These are phyloP conservation scores for Accipiter superciliosus DNA, from an alignment of 2,797 vertebrate genomes.

Conservation along the genomic window DNA sequence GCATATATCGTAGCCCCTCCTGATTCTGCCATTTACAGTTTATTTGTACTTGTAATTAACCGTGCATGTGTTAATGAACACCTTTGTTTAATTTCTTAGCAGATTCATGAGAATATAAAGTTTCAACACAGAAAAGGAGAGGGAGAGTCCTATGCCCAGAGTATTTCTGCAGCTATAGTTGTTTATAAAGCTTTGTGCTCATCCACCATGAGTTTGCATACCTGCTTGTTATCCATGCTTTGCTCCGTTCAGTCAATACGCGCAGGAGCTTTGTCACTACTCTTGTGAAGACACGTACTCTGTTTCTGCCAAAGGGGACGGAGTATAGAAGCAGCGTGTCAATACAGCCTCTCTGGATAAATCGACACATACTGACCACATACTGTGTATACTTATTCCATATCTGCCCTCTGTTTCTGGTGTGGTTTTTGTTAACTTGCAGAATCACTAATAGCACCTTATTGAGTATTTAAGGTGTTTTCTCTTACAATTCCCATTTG, in stretches of 20 bases:
- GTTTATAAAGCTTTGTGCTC: neutral
- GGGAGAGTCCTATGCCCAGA: neutral
- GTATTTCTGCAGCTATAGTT: neutral
- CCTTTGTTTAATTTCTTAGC: neutral
- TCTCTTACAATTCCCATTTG: neutral
- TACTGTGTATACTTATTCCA: neutral
- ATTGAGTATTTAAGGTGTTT: neutral
- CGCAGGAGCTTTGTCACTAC: neutral
- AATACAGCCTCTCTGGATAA: neutral
- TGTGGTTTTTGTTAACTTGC: neutral
- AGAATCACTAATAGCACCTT: neutral
- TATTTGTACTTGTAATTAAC: neutral
- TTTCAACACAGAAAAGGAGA: neutral
- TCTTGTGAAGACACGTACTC: neutral
- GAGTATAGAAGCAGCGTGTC: rapidly evolving
- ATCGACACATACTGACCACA: neutral
- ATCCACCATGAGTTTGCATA: neutral
- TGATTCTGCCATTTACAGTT: neutral
- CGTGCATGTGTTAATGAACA: neutral
- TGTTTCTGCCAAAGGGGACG: neutral
- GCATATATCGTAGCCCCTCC: rapidly evolving
- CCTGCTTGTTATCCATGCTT: neutral
- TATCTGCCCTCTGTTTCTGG: neutral
- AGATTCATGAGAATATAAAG: neutral
- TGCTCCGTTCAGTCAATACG: neutral